These are phyloP conservation scores for Bellardia pandia DNA, from an alignment of 2,888 invertebrate genomes.

Conservation along the genomic window DNA sequence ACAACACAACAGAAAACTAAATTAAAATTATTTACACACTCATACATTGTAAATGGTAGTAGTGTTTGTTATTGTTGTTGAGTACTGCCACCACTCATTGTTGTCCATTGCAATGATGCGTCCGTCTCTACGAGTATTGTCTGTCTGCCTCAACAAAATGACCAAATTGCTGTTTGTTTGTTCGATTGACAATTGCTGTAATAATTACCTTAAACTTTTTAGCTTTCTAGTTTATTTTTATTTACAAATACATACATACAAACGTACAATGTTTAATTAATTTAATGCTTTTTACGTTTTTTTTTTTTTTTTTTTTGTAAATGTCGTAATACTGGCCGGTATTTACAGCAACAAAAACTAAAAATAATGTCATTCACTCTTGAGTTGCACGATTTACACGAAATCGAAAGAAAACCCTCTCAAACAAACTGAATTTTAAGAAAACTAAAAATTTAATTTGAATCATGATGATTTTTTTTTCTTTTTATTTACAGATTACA, in stretches of 20 bases:
- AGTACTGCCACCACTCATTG: constrained; percentile 42
- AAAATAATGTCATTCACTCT: constrained; percentile 35
- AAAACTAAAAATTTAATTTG: neutral
- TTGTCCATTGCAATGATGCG: constrained; percentile 52
- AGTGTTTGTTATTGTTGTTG: neutral
- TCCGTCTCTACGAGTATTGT: neutral
- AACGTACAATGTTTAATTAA: neutral
- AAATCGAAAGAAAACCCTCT: neutral
- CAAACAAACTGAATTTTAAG: neutral
- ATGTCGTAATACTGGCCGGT: constrained; percentile 19
- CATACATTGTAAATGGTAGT: neutral
- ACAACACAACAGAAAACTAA: constrained; percentile 35
- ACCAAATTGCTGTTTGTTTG: constrained; percentile 23
- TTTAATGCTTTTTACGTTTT: constrained; percentile 10
- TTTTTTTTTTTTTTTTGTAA: neutral
- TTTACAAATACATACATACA: neutral
- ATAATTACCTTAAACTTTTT: constrained; percentile 56
- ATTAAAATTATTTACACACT: constrained; percentile 51
- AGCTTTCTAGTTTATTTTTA: constrained; percentile 22
- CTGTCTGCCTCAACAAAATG: constrained; percentile 34
- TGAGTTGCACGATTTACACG: neutral
- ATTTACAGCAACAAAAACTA: constrained; percentile 27
- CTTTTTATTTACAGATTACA: neutral
- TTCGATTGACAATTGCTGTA: constrained; percentile 61
- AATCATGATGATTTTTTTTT: neutral